Evolutionary conservation across 2,113 vertebrate genomes (phyloP).

Genomic region (Lamprotornis superbus): DNA sequence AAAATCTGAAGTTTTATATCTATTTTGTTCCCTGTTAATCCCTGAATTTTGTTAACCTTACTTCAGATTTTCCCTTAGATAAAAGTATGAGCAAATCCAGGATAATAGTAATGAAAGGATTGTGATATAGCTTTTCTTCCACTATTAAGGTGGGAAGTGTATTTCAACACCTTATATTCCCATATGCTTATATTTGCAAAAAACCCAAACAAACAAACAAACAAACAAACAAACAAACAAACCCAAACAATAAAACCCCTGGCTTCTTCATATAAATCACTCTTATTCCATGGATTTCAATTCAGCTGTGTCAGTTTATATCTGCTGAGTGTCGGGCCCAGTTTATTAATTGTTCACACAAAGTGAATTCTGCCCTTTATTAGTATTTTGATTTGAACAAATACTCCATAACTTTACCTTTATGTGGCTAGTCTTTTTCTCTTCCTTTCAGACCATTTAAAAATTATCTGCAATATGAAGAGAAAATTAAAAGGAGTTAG

Average conservation of each 20-base stretch:
- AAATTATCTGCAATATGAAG: background rate
- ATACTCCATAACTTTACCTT: fast-evolving
- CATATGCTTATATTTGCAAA: background rate
- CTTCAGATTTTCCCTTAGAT: background rate
- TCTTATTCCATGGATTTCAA: background rate
- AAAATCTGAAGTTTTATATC: background rate
- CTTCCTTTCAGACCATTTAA: background rate
- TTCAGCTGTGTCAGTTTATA: background rate
- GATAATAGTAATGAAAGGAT: background rate
- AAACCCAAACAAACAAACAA: background rate
- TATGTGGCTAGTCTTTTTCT: background rate
- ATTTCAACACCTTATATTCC: background rate
- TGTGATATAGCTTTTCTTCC: background rate
- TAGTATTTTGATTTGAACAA: background rate
- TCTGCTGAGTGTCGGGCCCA: fast-evolving
- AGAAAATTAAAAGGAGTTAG: background rate
- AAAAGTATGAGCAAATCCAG: background rate
- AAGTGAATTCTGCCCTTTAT: background rate
- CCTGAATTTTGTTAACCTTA: background rate
- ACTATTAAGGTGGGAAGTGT: background rate
- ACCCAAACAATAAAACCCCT: background rate
- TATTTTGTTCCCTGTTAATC: background rate
- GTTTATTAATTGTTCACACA: background rate
- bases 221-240: background rate
- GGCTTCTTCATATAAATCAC: background rate